Evolutionary conservation across 2,113 vertebrate species (phyloP).

Genomic region (Balaeniceps rex): DNA sequence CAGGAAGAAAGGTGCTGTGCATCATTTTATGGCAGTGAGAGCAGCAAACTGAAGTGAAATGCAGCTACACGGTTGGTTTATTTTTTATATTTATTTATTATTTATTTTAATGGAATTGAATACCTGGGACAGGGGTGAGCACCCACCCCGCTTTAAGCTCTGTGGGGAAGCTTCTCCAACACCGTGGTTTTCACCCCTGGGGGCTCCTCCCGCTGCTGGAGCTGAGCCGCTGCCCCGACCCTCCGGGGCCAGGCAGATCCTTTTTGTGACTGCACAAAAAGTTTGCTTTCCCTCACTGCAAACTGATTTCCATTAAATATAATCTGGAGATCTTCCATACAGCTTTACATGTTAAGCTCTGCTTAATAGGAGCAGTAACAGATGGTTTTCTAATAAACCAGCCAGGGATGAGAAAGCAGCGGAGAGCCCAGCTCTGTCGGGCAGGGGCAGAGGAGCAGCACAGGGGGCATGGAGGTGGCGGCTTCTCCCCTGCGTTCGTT

Average conservation of each 20-base stretch:
- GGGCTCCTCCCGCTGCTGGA: not conserved
- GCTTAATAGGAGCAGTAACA: not conserved
- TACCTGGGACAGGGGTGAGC: not conserved
- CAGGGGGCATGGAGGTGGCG: accelerated
- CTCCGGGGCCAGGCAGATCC: not conserved
- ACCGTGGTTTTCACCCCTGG: not conserved
- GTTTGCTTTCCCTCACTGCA: not conserved
- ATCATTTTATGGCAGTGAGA: not conserved
- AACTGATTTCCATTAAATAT: not conserved
- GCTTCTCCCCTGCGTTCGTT: accelerated
- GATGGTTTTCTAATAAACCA: not conserved
- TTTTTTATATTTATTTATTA: not conserved
- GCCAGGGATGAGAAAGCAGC: not conserved
- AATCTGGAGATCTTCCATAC: not conserved
- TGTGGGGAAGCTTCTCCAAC: not conserved
- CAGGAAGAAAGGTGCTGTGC: not conserved
- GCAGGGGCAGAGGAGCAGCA: not conserved
- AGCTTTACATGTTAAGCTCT: not conserved
- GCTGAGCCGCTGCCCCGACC: accelerated
- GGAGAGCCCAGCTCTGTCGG: not conserved
- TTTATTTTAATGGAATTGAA: not conserved
- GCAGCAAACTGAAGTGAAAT: not conserved
- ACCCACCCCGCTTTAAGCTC: not conserved
- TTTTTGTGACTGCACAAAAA: not conserved
- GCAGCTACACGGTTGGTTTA: not conserved